Evolutionary conservation across 2,113 vertebrate genomes (phyloP).

Genomic region (Lepisosteus osseus): DNA sequence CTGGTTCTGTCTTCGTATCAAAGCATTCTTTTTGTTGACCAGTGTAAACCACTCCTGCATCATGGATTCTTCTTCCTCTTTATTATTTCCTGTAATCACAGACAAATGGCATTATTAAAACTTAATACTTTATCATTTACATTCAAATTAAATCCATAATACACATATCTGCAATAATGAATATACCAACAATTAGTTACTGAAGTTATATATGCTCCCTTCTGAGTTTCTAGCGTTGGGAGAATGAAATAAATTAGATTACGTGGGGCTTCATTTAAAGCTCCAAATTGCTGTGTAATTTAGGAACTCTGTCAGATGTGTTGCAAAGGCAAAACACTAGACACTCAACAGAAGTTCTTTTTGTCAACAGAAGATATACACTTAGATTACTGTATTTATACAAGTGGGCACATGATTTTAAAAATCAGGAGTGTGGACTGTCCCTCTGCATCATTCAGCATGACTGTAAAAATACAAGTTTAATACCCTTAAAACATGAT

Average conservation of each 20-base stretch:
- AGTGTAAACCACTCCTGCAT: slow-evolving; percentile 99
- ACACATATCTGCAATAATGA: not conserved
- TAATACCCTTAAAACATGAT: not conserved
- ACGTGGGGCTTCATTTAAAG: slow-evolving; percentile 30
- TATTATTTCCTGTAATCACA: slow-evolving; percentile 84
- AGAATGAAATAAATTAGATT: slow-evolving; percentile 41
- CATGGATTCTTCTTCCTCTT: slow-evolving; percentile 96
- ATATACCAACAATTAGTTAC: not conserved
- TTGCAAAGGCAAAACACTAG: slow-evolving; percentile 31
- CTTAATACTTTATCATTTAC: not conserved
- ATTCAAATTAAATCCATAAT: not conserved
- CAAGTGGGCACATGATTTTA: not conserved
- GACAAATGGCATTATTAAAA: not conserved
- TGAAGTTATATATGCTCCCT: too few species aligned
- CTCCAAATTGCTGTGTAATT: slow-evolving; percentile 32
- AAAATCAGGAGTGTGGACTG: not conserved
- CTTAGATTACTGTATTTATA: slow-evolving; percentile 9
- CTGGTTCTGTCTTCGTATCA: slow-evolving; percentile 97
- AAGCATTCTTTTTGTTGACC: slow-evolving; percentile 98
- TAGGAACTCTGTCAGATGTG: slow-evolving; percentile 39
- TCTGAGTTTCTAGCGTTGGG: too few species aligned
- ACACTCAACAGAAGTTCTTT: slow-evolving; percentile 29
- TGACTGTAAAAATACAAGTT: not conserved
- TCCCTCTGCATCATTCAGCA: slow-evolving; percentile 5
- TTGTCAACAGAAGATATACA: slow-evolving; percentile 24